Evolutionary conservation across 2,113 vertebrate species (phyloP), one percentile per base, ranked within the genome.

Genomic region (Lamprotornis superbus): DNA sequence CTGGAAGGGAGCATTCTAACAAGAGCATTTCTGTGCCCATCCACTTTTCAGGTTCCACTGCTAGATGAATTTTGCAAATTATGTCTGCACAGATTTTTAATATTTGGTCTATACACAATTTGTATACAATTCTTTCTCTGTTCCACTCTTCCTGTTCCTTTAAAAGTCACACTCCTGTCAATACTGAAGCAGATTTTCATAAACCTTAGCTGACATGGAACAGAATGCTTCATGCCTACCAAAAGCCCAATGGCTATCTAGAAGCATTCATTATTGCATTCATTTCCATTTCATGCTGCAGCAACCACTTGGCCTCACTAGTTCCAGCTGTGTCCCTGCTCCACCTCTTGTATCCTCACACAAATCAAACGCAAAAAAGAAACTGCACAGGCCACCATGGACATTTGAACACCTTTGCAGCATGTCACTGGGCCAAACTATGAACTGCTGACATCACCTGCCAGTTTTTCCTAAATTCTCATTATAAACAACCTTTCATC

Each of bases 281-380:
- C 6, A 60, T 37, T 74, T 42, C 21, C 33, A 71, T 31, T 82
- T 87, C 44, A 75, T 12, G 30, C 52, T 46, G 65, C 79, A 94
- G 63, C 63, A 90, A 52, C 39, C 59, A n/a, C 53, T 75, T 50
- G 20, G 52, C 49, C 44, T 76, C 65, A 27, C 57, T 49, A 55
- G 7, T 30, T 89, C 27, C 80, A 74, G 47, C 35, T 56, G 39
- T 21, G 24, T 20, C 30, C 14, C 8, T 2, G 1, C 10, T 19
- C 25, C 1, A 2, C 19, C 25, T 67, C 49, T 25, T 42, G 9
- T 21, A 22, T 28, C 35, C 35, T 89, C 2, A 1, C 2, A 16
- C 42, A 65, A 31, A 53, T 19, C 11, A 87, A 81, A 89, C 40
- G 40, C 30, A 31, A 55, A 67, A 47, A 30, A 24, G 30, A 70